These are phyloP conservation scores for Hesperia comma DNA, from an alignment of 2,888 invertebrate genomes.

Conservation along the genomic window DNA sequence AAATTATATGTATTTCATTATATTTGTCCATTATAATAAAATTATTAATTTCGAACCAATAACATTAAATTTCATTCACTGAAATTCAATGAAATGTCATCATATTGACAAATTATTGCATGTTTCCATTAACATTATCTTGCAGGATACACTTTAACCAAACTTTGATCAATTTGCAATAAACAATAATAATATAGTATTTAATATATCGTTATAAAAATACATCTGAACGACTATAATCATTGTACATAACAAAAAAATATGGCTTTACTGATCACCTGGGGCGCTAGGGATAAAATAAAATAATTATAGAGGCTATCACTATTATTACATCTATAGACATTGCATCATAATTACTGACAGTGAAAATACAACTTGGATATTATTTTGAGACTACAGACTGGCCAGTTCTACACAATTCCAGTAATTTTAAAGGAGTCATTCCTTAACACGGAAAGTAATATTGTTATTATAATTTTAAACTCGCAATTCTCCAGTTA, in stretches of 20 bases:
- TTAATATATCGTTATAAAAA: conserved; percentile 53
- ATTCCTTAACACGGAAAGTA: not conserved
- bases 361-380: conserved; percentile 2
- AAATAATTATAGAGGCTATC: conserved; percentile 2
- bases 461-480: not conserved
- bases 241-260: conserved; percentile 71
- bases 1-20: conserved; percentile 78
- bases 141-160: conserved; percentile 20
- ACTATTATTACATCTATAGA: conserved; percentile 44
- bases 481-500: not conserved
- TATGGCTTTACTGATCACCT: conserved; percentile 72
- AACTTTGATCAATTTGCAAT: conserved; percentile 31
- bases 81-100: conserved; percentile 38
- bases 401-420: not conserved
- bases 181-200: conserved; percentile 37
- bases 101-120: conserved; percentile 48
- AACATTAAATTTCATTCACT: conserved; percentile 23
- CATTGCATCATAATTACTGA: not conserved
- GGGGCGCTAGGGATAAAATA: conserved; percentile 44
- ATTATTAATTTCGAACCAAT: conserved; percentile 51
- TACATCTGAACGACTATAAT: conserved; percentile 59
- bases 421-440: conserved; percentile 1
- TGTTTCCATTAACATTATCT: conserved; percentile 48
- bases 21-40: conserved; percentile 69
- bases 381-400: not conserved